Percentiles rank a stretch among this genome's conserved stretches.
Conservation (phyloP, 2,888 invertebrate species). For the Sarcophaga variegata region DNA sequence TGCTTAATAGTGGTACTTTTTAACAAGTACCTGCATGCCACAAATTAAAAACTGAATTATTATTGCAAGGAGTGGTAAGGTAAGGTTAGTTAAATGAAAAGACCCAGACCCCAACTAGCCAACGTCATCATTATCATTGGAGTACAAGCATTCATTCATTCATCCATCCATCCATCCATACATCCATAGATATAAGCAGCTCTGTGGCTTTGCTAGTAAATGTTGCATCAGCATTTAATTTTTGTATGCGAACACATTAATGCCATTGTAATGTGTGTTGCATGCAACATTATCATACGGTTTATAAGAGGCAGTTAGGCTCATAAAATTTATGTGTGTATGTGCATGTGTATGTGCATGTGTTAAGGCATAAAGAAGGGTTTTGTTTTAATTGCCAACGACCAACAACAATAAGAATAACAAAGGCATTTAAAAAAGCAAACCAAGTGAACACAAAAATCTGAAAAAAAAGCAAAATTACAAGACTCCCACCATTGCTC, state of each 20-base stretch:
- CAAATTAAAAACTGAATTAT: constrained; percentile 19
- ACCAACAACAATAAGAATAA: constrained; percentile 21
- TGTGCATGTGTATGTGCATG: background rate
- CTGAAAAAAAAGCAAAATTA: background rate
- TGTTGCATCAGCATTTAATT: constrained; percentile 59
- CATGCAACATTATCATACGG: constrained; percentile 1
- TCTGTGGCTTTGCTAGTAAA: constrained; percentile 8
- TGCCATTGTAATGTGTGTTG: constrained; percentile 14
- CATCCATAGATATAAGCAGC: constrained; percentile 28
- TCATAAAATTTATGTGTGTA: background rate
- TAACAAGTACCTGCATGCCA: background rate
- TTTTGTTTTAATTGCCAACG: constrained; percentile 59
- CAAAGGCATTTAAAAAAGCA: constrained; percentile 15
- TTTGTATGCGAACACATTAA: background rate
- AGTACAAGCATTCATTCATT: background rate
- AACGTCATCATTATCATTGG: background rate
- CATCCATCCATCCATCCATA: constrained; percentile 7
- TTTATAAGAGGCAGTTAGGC: background rate
- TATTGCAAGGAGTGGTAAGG: background rate
- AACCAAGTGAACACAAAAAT: constrained; percentile 36
- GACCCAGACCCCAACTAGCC: constrained; percentile 18
- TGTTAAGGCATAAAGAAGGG: constrained; percentile 12
- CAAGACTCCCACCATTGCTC: constrained; percentile 41
- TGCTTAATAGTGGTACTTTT: background rate
- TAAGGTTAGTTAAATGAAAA: constrained; percentile 7